Conservation (phyloP, 1,140 invertebrate species). For the Nasonia vitripennis region DNA sequence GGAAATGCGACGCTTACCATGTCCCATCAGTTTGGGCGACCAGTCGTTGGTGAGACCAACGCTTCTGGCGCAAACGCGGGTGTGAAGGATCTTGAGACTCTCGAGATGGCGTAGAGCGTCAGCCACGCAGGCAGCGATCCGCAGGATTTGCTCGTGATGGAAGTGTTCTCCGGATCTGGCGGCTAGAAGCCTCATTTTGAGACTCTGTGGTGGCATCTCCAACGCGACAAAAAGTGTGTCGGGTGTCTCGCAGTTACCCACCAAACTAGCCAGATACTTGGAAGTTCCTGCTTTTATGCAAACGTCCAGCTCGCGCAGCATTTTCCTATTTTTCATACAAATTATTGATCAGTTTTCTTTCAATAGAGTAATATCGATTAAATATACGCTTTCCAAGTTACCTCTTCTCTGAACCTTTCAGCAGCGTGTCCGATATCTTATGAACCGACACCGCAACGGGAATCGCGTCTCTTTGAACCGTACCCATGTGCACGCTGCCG, state of each 20-base stretch:
- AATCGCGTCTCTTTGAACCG: constrained; percentile 77
- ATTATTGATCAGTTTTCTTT: background rate
- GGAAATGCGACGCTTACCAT: constrained; percentile 70
- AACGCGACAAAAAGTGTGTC: constrained; percentile 83
- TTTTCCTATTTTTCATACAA: constrained; percentile 62
- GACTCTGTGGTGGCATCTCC: constrained; percentile 79
- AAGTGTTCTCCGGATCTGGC: constrained; percentile 78
- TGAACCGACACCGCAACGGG: constrained; percentile 69
- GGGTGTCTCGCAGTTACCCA: constrained; percentile 87
- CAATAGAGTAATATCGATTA: background rate
- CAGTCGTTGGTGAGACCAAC: constrained; percentile 79
- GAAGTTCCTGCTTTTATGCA: constrained; percentile 82
- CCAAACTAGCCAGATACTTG: constrained; percentile 82
- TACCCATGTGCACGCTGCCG: constrained; percentile 83
- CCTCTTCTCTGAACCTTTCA: constrained; percentile 79
- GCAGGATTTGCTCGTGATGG: constrained; percentile 79
- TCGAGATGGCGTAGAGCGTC: constrained; percentile 72
- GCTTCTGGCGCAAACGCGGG: constrained; percentile 83
- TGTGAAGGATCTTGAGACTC: constrained; percentile 80
- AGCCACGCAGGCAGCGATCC: constrained; percentile 78
- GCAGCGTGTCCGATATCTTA: constrained; percentile 77
- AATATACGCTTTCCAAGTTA: background rate
- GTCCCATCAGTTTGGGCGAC: constrained; percentile 83
- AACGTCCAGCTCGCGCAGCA: constrained; percentile 84
- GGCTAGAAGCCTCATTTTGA: constrained; percentile 82